Evolutionary conservation across 2,113 vertebrate genomes (phyloP).

Genomic region (Trichomycterus rosablanca): DNA sequence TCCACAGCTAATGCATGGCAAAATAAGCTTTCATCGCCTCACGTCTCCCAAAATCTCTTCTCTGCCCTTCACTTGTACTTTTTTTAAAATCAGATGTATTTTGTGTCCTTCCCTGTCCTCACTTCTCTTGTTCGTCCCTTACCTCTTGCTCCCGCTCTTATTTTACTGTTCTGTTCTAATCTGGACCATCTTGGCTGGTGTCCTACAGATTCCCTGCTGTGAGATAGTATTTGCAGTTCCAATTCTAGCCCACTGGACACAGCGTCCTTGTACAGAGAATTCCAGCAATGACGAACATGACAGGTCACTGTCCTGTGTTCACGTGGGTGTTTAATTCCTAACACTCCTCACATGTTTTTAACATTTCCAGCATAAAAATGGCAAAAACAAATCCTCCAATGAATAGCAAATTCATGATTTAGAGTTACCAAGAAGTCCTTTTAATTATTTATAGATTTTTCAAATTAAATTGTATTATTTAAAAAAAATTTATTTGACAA

Average conservation of each 20-base stretch:
- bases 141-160: not conserved
- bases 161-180: not conserved
- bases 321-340: not conserved
- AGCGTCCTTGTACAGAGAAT: slow-evolving; percentile 18
- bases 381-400: too few relatives aligned
- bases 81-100: slow-evolving; percentile 4
- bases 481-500: too few relatives aligned
- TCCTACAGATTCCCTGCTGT: slow-evolving; percentile 3
- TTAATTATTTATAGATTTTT: too few relatives aligned
- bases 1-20: slow-evolving; percentile 15
- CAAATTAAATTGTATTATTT: too few relatives aligned
- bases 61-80: not conserved
- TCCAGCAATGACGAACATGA: slow-evolving; percentile 1
- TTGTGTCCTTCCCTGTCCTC: not conserved
- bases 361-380: too few relatives aligned
- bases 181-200: not conserved
- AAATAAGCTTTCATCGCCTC: slow-evolving; percentile 11
- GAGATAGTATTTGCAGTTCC: slow-evolving; percentile 1
- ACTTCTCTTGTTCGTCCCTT: not conserved
- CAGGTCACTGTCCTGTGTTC: not conserved
- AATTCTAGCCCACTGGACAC: slow-evolving; percentile 11
- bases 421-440: too few relatives aligned
- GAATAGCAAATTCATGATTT: too few relatives aligned
- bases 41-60: slow-evolving; percentile 6
- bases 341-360: too few relatives aligned